Evolutionary conservation across 2,888 invertebrate genomes (phyloP), one percentile per base, ranked within the genome.

Genomic region (Monopis laevigella): DNA sequence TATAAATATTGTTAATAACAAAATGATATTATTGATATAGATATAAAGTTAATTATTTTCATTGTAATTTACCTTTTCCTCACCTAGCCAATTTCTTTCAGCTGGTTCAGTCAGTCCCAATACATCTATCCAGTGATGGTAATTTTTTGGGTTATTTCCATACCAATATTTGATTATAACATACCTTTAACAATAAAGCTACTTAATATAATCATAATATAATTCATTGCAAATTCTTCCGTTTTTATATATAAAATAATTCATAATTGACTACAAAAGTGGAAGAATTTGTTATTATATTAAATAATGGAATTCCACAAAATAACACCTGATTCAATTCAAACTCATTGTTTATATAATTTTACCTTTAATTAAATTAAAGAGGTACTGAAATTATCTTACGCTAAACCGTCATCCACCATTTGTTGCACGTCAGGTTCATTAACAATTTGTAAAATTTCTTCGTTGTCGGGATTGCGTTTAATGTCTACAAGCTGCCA

Each of bases 341-440:
- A n/a, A n/a, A n/a, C n/a, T n/a, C n/a, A n/a, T n/a, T n/a, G n/a
- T n/a, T n/a, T n/a, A n/a, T n/a, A n/a, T n/a, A n/a, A n/a, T n/a
- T n/a, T n/a, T n/a, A n/a, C n/a, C n/a, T n/a, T n/a, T n/a, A n/a
- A n/a, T n/a, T n/a, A n/a, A n/a, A n/a, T n/a, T n/a, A n/a, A n/a
- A n/a, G n/a, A n/a, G n/a, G n/a, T n/a, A n/a, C n/a, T n/a, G n/a
- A n/a, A n/a, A n/a, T n/a, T n/a, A n/a, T n/a, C 86, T 83, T 67
- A 90, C 90, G 90, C 88, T 17, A 92, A 77, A 16, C 90, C 92
- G 56, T 92, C 89, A 53, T 92, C 89, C 12, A 92, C 86, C 86
- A 90, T 87, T 56, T 89, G 87, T 52, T 88, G 87, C 12, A 93
- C 86, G 47, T 86, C 86, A 0, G 86, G 72, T 49, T 86, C 84